Conservation (phyloP, 2,113 vertebrate genomes). For the Colinus virginianus region DNA sequence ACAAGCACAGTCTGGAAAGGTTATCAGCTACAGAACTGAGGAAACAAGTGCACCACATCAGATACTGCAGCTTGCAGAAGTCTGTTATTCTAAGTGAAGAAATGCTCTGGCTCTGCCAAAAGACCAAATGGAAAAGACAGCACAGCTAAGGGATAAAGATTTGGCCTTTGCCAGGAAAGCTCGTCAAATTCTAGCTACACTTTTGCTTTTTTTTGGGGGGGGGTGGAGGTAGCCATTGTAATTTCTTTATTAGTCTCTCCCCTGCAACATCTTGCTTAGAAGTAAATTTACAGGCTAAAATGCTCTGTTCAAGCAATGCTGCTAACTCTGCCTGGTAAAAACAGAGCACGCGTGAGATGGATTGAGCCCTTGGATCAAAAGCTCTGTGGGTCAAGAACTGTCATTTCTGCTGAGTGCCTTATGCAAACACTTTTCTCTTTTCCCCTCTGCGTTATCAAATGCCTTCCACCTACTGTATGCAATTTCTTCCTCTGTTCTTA, state of each 20-base stretch:
- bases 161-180: neutral
- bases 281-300: neutral
- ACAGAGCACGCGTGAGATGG: neutral
- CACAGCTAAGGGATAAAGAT: accelerated
- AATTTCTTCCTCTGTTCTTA: conserved; percentile 65
- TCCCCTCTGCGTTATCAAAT: conserved; percentile 46
- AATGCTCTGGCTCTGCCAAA: neutral
- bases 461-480: conserved; percentile 58
- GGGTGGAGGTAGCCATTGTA: neutral
- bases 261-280: neutral
- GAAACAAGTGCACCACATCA: neutral
- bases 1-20: neutral
- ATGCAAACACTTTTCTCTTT: conserved; percentile 23
- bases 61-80: neutral
- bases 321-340: neutral
- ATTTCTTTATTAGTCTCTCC: neutral
- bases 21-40: neutral
- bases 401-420: conserved; percentile 22
- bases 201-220: neutral
- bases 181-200: accelerated
- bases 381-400: neutral
- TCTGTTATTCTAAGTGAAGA: conserved; percentile 7
- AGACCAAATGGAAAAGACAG: neutral
- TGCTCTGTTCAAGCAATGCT: neutral
- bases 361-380: neutral